A percentile compares a stretch with the other conserved stretches of the same genome.
Evolutionary conservation across 2,888 invertebrate genomes (phyloP).

Genomic region (Luperina nickerlii): DNA sequence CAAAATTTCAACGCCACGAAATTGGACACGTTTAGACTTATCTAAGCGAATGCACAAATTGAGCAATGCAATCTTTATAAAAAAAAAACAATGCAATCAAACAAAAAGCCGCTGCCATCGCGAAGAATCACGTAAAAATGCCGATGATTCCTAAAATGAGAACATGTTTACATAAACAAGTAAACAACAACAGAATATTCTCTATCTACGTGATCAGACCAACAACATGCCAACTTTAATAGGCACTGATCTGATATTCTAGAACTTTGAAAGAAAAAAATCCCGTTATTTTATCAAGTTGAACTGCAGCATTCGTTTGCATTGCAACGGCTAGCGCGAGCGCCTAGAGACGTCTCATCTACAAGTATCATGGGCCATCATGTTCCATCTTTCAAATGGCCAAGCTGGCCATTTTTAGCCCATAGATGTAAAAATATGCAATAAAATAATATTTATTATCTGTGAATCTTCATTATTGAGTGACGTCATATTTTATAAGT

Average conservation of each 20-base stretch:
- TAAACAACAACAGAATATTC: background rate
- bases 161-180: background rate
- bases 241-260: background rate
- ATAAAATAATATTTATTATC: slow-evolving; percentile 29
- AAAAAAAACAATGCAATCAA: background rate
- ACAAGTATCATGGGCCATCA: background rate
- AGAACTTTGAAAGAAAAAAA: background rate
- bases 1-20: background rate
- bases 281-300: background rate
- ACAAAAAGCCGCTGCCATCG: background rate
- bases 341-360: background rate
- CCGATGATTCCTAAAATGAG: background rate
- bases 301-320: background rate
- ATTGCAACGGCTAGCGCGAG: background rate
- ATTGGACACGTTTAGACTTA: background rate
- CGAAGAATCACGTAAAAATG: background rate
- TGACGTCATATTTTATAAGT: background rate
- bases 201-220: background rate
- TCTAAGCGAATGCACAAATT: background rate
- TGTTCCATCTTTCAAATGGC: background rate
- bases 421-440: background rate
- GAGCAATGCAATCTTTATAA: background rate
- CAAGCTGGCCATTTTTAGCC: background rate
- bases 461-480: background rate
- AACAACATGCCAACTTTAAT: background rate